These are phyloP conservation scores for Eumacrocentrus americanus DNA, from an alignment of 2,888 invertebrate species.

Conservation along the genomic window DNA sequence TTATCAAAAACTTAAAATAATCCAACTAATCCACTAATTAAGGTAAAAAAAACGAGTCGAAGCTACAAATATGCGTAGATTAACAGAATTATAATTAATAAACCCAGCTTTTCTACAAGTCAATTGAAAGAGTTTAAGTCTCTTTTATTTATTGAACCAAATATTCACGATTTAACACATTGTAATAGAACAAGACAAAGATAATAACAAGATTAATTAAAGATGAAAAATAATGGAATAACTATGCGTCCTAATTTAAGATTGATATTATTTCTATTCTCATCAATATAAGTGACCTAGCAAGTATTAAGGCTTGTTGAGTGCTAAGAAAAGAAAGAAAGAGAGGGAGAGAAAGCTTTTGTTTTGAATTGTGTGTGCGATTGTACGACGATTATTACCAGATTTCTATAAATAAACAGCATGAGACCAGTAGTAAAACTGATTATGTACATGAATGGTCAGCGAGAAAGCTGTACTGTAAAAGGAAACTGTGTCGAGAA, in stretches of 20 bases:
- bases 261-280: slow-evolving; percentile 9
- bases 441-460: neutral
- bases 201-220: neutral
- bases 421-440: neutral
- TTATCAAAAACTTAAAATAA: neutral
- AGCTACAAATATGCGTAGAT: neutral
- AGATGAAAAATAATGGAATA: neutral
- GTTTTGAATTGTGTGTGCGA: neutral
- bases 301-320: slow-evolving; percentile 13
- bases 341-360: neutral
- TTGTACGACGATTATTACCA: neutral
- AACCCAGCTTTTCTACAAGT: neutral
- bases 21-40: neutral
- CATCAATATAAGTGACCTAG: slow-evolving; percentile 1
- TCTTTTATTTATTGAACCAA: slow-evolving; percentile 17
- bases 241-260: neutral
- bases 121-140: neutral
- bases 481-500: neutral
- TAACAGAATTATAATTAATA: neutral
- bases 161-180: slow-evolving; percentile 14
- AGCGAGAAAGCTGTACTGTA: neutral
- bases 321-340: neutral
- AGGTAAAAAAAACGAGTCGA: neutral
- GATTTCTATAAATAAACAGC: neutral
- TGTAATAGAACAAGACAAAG: neutral